phyloP scores from a whole-genome alignment of 2,113 vertebrate species.

The Mastomys natalensis region DNA sequence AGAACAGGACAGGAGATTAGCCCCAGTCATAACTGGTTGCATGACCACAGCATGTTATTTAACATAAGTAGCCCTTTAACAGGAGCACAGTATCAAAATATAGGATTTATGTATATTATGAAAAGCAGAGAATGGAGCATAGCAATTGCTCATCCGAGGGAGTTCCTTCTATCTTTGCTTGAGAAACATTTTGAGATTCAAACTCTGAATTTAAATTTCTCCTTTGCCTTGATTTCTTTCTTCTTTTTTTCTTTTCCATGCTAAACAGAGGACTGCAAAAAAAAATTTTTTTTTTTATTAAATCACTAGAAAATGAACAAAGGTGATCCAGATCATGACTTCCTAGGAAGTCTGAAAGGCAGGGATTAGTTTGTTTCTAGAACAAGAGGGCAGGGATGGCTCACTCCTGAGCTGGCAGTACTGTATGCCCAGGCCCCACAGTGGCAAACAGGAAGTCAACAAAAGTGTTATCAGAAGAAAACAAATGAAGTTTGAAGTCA shows the following conservation, averaged over 20 bases:
- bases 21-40: accelerated
- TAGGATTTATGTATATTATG: accelerated
- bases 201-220: conserved; percentile 15
- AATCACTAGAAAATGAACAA: not conserved
- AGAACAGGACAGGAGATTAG: too few species aligned
- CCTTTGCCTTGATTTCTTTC: not conserved
- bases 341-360: not conserved
- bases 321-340: not conserved
- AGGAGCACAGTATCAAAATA: not conserved
- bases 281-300: not conserved
- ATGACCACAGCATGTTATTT: not conserved
- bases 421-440: accelerated
- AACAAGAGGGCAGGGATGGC: not conserved
- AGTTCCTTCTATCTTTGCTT: not conserved
- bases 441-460: not conserved
- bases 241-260: not conserved
- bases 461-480: not conserved
- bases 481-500: not conserved
- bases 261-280: not conserved
- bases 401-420: not conserved
- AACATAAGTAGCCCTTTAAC: not conserved
- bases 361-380: not conserved
- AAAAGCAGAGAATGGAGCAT: not conserved
- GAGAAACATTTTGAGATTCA: conserved; percentile 4
- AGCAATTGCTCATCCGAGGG: not conserved